Percentiles rank a stretch among this genome's conserved stretches.
Evolutionary conservation across 1,140 invertebrate species (phyloP).

Genomic region (Wiebesia pumilae): DNA sequence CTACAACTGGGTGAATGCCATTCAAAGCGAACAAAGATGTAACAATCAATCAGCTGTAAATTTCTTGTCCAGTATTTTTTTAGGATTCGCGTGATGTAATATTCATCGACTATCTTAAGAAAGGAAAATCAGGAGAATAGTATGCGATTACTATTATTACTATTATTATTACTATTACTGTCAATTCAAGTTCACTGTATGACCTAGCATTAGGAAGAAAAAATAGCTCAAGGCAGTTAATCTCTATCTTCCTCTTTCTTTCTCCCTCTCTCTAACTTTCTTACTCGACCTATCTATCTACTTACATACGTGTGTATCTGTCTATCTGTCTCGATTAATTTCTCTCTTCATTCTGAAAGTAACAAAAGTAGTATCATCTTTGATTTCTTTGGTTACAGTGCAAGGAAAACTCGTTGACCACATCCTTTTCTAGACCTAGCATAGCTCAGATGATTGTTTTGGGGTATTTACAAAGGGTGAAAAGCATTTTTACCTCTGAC

Average conservation of each 20-base stretch:
- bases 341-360: background rate
- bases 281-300: background rate
- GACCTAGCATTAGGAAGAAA: background rate
- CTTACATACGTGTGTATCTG: background rate
- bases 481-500: background rate
- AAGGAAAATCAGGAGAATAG: too few relatives aligned
- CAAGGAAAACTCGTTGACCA: background rate
- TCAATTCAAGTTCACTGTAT: slow-evolving; percentile 40
- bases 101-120: too few relatives aligned
- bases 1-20: too few relatives aligned
- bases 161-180: background rate
- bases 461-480: background rate
- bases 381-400: background rate
- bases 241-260: background rate
- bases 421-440: background rate
- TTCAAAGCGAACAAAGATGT: too few relatives aligned
- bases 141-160: too few relatives aligned
- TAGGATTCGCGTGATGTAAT: too few relatives aligned
- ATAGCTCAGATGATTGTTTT: background rate
- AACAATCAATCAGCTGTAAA: too few relatives aligned
- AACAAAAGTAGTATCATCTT: background rate
- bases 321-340: background rate
- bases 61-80: too few relatives aligned
- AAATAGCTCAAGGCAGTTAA: background rate
- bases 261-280: background rate